Evolutionary conservation across 2,113 vertebrate species (phyloP), one percentile per base, ranked within the genome.

Genomic region (Cynopterus brachyotis): DNA sequence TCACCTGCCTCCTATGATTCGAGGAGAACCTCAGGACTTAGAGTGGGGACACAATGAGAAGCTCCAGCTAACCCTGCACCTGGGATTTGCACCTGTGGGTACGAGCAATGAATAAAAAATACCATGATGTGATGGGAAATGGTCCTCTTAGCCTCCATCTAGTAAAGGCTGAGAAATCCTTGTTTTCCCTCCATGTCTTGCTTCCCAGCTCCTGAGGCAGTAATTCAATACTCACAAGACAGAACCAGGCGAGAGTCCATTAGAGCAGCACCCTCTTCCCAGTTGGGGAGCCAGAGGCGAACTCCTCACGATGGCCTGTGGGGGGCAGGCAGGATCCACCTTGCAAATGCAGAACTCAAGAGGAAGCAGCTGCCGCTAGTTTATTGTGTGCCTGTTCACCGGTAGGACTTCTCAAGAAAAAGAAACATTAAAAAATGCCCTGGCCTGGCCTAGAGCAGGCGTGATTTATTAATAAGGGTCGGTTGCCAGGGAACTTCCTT

Each of bases 391-490:
- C 40, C 57, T 19, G 42, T 1, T 13, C 1, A 0, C 20, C 57
- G 45, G 12, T 13, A 59, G 84, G 79, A 80, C 82, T 83, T 91
- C 87, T 75, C 37, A 16, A 60, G 79, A 57, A 80, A 93, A 75
- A 91, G 60, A 42, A 78, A 55, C 70, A 47, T 40, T 92, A 42
- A 57, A 59, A 89, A 81, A 88, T 45, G 75, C 42, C 66, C 70
- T 24, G 55, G 35, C 67, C 67, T 93, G 66, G 70, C 82, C 53
- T 66, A 59, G 45, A 69, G 28, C 30, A 67, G 76, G 59, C 47
- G 2, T 37, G 70, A 64, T 90, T 96, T 84, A 96, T 96, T 96
- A 96, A 96, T 83, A 96, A 76, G 82, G 66, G 50, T 26, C 64
- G 59, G 81, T 86, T 91, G 86, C 75, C 92, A 85, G 70, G 80